Conservation (phyloP, 1,140 invertebrate species). For the Monomorium pharaonis region DNA sequence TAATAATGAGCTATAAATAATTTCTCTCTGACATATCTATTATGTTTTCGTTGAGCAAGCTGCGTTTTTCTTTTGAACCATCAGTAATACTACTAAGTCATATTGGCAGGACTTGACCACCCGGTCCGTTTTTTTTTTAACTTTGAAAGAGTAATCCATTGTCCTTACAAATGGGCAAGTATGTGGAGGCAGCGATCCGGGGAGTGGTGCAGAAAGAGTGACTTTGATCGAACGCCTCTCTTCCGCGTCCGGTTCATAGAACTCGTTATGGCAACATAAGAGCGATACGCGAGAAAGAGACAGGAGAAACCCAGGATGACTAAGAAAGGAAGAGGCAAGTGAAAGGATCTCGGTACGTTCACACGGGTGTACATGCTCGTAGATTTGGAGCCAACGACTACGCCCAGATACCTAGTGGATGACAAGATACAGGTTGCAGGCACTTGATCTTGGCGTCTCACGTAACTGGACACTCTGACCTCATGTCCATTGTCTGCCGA, state of each 20-base stretch:
- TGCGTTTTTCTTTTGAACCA: background rate
- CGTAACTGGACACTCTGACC: constrained; percentile 76
- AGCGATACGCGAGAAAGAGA: background rate
- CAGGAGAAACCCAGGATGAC: constrained; percentile 32
- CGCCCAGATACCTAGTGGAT: background rate
- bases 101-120: background rate
- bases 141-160: constrained; percentile 39
- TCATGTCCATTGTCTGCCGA: constrained; percentile 61
- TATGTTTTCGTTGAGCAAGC: background rate
- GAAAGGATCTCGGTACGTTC: constrained; percentile 68
- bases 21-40: background rate
- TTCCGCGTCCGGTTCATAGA: constrained; percentile 40
- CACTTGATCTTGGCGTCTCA: constrained; percentile 47
- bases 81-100: background rate
- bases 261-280: background rate
- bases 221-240: constrained; percentile 72
- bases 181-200: background rate
- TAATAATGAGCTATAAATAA: constrained; percentile 4
- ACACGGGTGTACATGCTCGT: background rate
- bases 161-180: constrained; percentile 10
- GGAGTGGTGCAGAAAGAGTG: constrained; percentile 39
- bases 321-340: constrained; percentile 65
- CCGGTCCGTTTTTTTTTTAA: background rate
- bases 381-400: constrained; percentile 32
- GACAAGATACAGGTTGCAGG: background rate